These are phyloP conservation scores for Columba livia DNA, from an alignment of 2,113 vertebrate species.

Conservation along the genomic window DNA sequence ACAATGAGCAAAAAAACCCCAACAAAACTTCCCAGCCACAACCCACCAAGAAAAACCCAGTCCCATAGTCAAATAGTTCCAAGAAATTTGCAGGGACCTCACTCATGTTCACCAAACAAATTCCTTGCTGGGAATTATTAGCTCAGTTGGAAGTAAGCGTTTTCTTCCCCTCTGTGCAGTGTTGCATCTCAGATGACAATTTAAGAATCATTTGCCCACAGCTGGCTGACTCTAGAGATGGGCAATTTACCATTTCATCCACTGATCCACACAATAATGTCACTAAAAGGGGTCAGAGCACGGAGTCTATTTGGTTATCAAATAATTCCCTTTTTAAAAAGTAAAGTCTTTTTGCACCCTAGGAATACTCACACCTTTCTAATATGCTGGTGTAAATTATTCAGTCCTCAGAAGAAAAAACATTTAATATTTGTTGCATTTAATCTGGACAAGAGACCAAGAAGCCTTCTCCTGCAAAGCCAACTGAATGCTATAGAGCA, in stretches of 20 bases:
- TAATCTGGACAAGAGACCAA: background rate
- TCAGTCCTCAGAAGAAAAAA: background rate
- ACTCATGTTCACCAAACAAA: background rate
- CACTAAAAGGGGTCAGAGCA: background rate
- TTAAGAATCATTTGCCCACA: background rate
- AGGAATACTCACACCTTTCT: background rate
- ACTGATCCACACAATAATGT: background rate
- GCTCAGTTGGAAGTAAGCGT: background rate
- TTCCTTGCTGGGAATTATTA: conserved; percentile 23
- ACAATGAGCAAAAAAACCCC: background rate
- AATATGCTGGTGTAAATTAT: background rate
- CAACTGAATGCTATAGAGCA: background rate
- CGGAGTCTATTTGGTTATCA: background rate
- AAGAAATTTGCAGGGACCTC: background rate
- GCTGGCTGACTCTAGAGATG: background rate
- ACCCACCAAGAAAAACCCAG: background rate
- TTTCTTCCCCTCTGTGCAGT: background rate
- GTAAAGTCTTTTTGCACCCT: background rate
- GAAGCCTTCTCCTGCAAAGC: background rate
- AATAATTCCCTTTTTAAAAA: background rate
- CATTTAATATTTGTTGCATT: background rate
- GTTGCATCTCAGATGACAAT: background rate
- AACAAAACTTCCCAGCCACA: background rate
- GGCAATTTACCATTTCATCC: background rate
- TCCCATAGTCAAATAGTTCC: background rate